Evolutionary conservation across 2,113 vertebrate species (phyloP), one percentile per base, ranked within the genome.

Genomic region (Mesoclemmys tuberculata): DNA sequence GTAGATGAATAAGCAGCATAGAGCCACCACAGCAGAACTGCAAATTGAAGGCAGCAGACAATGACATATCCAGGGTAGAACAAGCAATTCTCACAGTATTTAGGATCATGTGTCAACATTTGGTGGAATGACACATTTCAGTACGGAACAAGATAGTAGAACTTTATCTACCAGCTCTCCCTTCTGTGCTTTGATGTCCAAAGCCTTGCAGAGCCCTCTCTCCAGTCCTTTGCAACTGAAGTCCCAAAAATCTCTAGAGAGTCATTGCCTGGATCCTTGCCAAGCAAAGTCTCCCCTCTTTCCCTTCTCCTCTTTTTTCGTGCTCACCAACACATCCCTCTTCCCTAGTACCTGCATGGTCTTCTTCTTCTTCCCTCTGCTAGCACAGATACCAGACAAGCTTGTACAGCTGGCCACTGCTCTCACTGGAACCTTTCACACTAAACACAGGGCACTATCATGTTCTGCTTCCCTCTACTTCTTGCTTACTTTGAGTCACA

Each of bases 31-130:
- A 93, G 11, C 49, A 80, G 75, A 82, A 38, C 4, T 10, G 83
- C 22, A 84, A 92, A 49, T 51, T 82, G 80, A 14, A 7, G 16
- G 35, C 41, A 93, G 44, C 22, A 87, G 49, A 92, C 80, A 80
- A 84, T 52, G 18, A 31, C 5, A 5, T 58, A 5, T 19, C 41
- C 16, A 27, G 14, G 80, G 1, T 19, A 16, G 44, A 85, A 82
- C 9, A 80, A 82, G 1, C 21, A n/a, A 22, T 84, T 11, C 12
- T 79, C 75, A 8, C 27, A 14, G 2, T 64, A 64, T 64, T 64
- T 35, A 64, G 31, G 61, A 35, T 31, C 61, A 14, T 38, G 11
- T 29, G 1, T 31, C 38, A 86, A 35, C 89, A 49, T 31, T 46
- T 52, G 48, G 22, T 26, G 44, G 88, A 88, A 92, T 18, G 5